phyloP scores from a whole-genome alignment of 2,888 invertebrate species.

The Lydus trimaculatus region DNA sequence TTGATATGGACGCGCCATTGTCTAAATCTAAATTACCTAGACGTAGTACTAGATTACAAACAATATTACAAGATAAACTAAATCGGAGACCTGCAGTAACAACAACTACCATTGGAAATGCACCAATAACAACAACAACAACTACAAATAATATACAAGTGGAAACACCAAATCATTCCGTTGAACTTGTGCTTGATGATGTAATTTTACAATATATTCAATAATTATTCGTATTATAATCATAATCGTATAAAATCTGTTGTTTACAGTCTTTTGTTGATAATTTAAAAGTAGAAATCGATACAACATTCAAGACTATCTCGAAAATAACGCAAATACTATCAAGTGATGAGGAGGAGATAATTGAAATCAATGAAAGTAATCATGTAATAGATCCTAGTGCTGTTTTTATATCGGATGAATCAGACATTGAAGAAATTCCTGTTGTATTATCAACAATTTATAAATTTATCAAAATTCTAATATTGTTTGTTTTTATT shows the following conservation, averaged over 20 bases:
- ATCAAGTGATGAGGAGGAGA: slow-evolving; percentile 24
- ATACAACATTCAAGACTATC: not conserved
- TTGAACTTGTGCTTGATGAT: too few species aligned
- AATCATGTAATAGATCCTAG: not conserved
- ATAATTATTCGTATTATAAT: too few species aligned
- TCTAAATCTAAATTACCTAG: not conserved
- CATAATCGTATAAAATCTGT: not conserved
- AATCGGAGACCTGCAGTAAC: not conserved
- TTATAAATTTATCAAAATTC: not conserved
- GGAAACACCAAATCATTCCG: too few species aligned
- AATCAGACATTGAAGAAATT: slow-evolving; percentile 15
- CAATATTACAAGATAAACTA: not conserved
- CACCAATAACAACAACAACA: not conserved
- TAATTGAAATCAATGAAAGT: not conserved
- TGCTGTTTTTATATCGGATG: slow-evolving; percentile 15
- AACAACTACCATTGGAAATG: not conserved
- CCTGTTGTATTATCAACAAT: not conserved
- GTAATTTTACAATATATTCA: slow-evolving; percentile 9
- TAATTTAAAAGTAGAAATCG: not conserved
- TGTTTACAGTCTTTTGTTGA: not conserved
- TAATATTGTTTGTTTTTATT: not conserved
- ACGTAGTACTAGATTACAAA: not conserved
- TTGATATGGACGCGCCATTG: too few species aligned
- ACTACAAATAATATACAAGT: not conserved
- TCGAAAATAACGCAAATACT: not conserved